phyloP scores from a whole-genome alignment of 2,113 vertebrate genomes.

The Micromys minutus region DNA sequence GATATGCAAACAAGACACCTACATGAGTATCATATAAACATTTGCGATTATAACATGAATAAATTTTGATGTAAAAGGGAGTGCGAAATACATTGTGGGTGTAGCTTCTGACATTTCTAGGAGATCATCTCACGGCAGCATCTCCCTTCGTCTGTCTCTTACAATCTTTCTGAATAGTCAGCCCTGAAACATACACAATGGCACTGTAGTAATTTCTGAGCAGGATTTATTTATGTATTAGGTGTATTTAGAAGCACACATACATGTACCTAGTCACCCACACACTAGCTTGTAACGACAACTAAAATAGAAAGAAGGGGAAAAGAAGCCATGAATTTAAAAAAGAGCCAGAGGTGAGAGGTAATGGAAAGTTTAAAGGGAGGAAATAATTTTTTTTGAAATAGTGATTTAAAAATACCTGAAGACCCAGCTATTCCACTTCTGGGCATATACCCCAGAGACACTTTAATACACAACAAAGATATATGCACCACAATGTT shows the following conservation, averaged over 20 bases:
- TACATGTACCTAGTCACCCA: not conserved
- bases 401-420: no score
- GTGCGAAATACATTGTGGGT: not conserved
- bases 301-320: not conserved
- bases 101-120: not conserved
- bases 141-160: not conserved
- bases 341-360: not conserved
- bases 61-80: not conserved
- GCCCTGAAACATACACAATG: not conserved
- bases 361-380: not conserved
- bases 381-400: no score
- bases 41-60: not conserved
- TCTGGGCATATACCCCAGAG: no score
- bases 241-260: not conserved
- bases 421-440: no score
- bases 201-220: not conserved
- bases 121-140: not conserved
- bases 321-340: not conserved
- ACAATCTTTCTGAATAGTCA: not conserved
- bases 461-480: no score
- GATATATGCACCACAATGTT: no score
- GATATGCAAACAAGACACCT: not conserved
- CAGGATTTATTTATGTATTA: not conserved
- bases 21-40: no score
- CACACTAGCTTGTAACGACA: not conserved